Percentiles rank a stretch among this genome's conserved stretches.
Conservation (phyloP, 1,140 invertebrate species). For the Calliopsis andreniformis region DNA sequence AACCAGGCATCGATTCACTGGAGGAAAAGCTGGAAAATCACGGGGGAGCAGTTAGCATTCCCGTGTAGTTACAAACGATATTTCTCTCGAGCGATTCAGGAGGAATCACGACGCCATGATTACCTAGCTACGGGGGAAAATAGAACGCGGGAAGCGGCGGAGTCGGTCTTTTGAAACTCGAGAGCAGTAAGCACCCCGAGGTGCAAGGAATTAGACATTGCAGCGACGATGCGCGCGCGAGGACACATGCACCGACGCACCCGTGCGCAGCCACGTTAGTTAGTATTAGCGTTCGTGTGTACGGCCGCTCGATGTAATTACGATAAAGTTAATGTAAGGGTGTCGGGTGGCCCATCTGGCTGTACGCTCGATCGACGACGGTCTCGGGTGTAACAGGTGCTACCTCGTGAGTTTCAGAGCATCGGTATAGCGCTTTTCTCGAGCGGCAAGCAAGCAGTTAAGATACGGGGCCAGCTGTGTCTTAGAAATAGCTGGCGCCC, state of each 20-base stretch:
- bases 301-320: slow-evolving; percentile 70
- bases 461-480: slow-evolving; percentile 46
- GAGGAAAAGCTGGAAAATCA: slow-evolving; percentile 5
- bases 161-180: slow-evolving; percentile 38
- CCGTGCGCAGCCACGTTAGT: slow-evolving; percentile 3
- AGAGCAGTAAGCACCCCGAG: slow-evolving; percentile 47
- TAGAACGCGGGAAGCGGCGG: slow-evolving; percentile 15
- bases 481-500: slow-evolving; percentile 17
- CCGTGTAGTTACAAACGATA: slow-evolving; percentile 2
- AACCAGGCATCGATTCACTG: slow-evolving; percentile 3
- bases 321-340: slow-evolving; percentile 74
- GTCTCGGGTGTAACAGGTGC: slow-evolving; percentile 71
- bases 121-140: slow-evolving; percentile 13
- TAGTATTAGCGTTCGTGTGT: slow-evolving; percentile 38
- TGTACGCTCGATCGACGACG: slow-evolving; percentile 61
- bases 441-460: slow-evolving; percentile 38
- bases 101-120: slow-evolving; percentile 44
- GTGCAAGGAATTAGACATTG: slow-evolving; percentile 54
- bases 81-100: slow-evolving; percentile 36
- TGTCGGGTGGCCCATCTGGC: slow-evolving; percentile 60
- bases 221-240: slow-evolving; percentile 12
- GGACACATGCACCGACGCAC: slow-evolving; percentile 14
- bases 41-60: slow-evolving; percentile 7
- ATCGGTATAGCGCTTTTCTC: slow-evolving; percentile 51
- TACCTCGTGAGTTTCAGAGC: slow-evolving; percentile 61